A percentile compares a stretch with the other conserved stretches of the same genome.
These are phyloP conservation scores for Labeo calbasu DNA, from an alignment of 2,797 vertebrate genomes.

Conservation along the genomic window DNA sequence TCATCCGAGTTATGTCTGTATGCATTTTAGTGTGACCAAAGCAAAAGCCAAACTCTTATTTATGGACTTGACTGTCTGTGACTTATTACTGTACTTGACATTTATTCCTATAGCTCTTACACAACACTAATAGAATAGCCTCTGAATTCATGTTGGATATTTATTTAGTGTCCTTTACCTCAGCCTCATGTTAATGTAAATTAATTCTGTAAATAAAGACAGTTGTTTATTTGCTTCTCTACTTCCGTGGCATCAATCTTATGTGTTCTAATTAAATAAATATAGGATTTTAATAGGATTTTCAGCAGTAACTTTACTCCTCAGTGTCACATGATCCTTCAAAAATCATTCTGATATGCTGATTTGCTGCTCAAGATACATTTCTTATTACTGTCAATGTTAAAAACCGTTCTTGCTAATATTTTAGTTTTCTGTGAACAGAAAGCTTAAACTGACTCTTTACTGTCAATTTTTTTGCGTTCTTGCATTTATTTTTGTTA, in stretches of 20 bases:
- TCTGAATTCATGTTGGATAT: constrained; percentile 27
- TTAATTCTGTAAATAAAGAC: constrained; percentile 65
- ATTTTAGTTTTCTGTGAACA: neutral
- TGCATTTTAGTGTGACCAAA: constrained; percentile 30
- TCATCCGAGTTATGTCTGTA: neutral
- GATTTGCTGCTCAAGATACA: neutral
- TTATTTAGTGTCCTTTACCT: constrained; percentile 33
- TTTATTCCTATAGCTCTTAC: constrained; percentile 2
- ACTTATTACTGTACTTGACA: constrained; percentile 4
- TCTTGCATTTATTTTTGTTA: neutral
- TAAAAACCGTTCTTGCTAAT: neutral
- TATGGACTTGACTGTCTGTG: constrained; percentile 30
- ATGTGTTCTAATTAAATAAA: too few relatives aligned
- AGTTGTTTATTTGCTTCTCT: constrained; percentile 33
- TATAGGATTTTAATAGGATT: neutral
- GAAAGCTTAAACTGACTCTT: neutral
- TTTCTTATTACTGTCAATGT: neutral
- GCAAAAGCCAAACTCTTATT: constrained; percentile 34
- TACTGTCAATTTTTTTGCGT: neutral
- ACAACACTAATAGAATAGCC: constrained; percentile 26
- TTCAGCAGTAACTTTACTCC: neutral
- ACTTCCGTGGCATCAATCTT: neutral
- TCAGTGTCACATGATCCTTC: neutral
- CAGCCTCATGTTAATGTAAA: constrained; percentile 51
- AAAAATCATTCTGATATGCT: neutral